Evolutionary conservation across 2,888 invertebrate genomes (phyloP), one percentile per base, ranked within the genome.

Genomic region (Philhelius pedissequus): DNA sequence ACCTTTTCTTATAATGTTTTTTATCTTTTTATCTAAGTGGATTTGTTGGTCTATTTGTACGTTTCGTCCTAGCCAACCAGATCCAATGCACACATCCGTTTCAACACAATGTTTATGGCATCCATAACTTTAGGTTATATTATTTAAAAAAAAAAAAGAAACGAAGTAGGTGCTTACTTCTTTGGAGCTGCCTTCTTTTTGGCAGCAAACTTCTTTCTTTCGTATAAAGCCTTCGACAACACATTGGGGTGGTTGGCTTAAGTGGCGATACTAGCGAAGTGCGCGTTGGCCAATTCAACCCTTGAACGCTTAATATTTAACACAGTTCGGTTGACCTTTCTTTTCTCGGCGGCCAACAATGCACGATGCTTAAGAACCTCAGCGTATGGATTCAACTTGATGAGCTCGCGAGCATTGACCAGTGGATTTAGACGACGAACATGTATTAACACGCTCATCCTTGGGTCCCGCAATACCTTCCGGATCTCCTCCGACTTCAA

Each of bases 401-500:
- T 92, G 96, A 99, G 95, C 2, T 98, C 97, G 87, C 95, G 94
- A 35, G 95, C 94, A 93, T 99, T 99, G 91, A 94, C 95, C 92
- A 99, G 92, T 86, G 99, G 99, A 93, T 99, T 99, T 88, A 98
- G 94, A 92, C 99, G 99, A 91, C 97, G 94, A n/a, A 95, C 95
- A 54, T 95, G 93, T 88, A 96, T 95, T 87, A 95, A 93, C 76
- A 97, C 94, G 88, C 94, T 94, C 93, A 96, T 97, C 92, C 93
- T 94, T 88, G 98, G 97, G 86, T 95, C 94, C 89, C 98, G 94
- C 69, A 99, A 93, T 40, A 97, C 98, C 92, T 96, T 96, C 90
- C 96, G 96, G 91, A 99, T 98, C 93, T 99, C 99, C 79, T 98
- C 98, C 81, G 98, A 96, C 92, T 97, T 98, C 89, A 99, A 93